Evolutionary conservation across 2,113 vertebrate species (phyloP), one percentile per base, ranked within the genome.

Genomic region (Phylloscopus trochiloides): DNA sequence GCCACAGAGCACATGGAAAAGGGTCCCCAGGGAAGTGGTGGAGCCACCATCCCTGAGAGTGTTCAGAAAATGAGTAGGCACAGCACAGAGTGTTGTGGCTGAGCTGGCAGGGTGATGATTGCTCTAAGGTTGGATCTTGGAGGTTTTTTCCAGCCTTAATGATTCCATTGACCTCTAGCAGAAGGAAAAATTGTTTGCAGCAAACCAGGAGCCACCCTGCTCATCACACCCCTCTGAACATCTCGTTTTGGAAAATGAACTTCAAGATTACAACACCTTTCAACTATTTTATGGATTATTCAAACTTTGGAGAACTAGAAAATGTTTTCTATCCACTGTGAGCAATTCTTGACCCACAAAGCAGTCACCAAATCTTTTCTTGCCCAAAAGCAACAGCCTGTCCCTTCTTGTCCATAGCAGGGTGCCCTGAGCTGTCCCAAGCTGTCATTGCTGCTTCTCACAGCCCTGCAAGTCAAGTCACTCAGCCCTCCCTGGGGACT

Each of bases 391-490:
- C 38, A 73, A 3, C 48, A 36, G 54, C 63, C 62, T 61, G 45
- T 78, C 42, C 45, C 65, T 80, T 34, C 25, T 40, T 47, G 62
- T 10, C 61, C 13, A 1, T 1, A 20, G 8, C 54, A 66, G 48
- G 3, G 0, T 43, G 36, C 21, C 38, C 55, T 21, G 57, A 58
- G 22, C 65, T 29, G 11, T 29, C 65, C 31, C n/a, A 17, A 0
- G 1, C 31, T 74, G 25, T 26, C 43, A n/a, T 1, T 51, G 21
- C 34, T 79, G 58, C 34, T 29, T 57, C 55, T 38, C 67, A n/a
- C 26, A 70, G 62, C 70, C 0, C 10, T 80, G 55, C 28, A 55
- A 40, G 47, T 55, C 13, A 17, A 55, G 36, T 48, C 74, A 55
- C 75, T 80, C 42, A 55, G 22, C 54, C 47, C 66, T 90, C 74